Base-by-base conservation (phyloP, 2,797 vertebrate species). In the Propithecus deckenii region DNA sequence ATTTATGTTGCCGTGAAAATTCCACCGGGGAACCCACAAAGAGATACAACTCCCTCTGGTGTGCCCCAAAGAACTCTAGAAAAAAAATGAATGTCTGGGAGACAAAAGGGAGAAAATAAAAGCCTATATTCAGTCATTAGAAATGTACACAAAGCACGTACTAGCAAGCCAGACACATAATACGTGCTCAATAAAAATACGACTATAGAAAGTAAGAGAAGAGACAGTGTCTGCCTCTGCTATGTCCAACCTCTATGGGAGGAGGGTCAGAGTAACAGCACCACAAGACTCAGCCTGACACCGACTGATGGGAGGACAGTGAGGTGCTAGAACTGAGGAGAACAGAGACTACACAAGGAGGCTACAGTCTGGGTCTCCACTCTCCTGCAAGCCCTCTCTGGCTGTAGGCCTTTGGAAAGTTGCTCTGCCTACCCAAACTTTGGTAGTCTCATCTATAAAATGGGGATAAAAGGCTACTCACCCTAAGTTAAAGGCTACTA, bases 291-390 rank as follows among this genome's bases (percentile, higher is more conserved):
- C 13, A 18, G 13, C 25, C 81, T n/a, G 38, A 30, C 43, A 5
- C 13, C 17, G 17, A 48, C n/a, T 10, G 4, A 13, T 0, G 17
- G 14, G 57, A 48, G 35, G 23, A 50, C 0, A 7, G 72, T 0
- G 38, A 80, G 52, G 52, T 1, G 63, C 28, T 11, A 11, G 52
- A 28, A 41, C 1, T 38, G 4, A 28, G 2, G 43, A 52, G 69
- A 63, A 28, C 22, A 46, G 78, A 57, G 43, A 4, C 1, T 35
- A 55, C 5, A 38, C 30, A 30, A 2, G 3, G n/a, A 32, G 52
- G 35, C 43, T 28, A 28, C 22, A 41, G 22, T 7, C 18, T 14
- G 5, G 79, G 52, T 46, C 30, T 63, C 59, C 32, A 43, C 57
- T 23, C 15, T 9, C 22, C 50, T 52, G n/a, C 2, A 2, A 67